These are phyloP conservation scores for Desmophyllum pertusum DNA, from an alignment of 92 coral and sea anemone genomes.

Conservation along the genomic window DNA sequence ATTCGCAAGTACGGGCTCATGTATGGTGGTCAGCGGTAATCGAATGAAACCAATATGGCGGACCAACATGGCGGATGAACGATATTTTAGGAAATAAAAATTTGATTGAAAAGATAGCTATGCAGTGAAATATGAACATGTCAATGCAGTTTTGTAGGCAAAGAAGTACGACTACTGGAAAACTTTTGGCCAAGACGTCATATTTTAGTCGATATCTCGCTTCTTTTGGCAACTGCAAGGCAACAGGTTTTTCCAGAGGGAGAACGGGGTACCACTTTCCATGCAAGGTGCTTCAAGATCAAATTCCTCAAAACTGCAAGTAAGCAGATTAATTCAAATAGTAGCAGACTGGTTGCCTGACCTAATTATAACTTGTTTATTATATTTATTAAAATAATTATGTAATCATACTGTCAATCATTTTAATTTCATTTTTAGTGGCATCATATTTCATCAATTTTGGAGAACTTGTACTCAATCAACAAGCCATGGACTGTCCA, in stretches of 20 bases:
- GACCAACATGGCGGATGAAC: not conserved
- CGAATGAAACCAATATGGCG: conserved; percentile 9
- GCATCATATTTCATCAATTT: conserved; percentile 9
- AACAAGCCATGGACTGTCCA: conserved; percentile 31
- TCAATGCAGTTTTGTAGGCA: conserved; percentile 6
- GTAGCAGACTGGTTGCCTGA: not conserved
- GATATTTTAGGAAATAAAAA: not conserved
- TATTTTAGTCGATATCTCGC: not conserved
- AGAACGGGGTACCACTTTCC: not conserved
- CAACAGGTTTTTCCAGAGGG: not conserved
- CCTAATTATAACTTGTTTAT: not conserved
- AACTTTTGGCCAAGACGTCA: not conserved
- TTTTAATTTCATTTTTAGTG: not conserved
- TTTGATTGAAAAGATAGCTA: not conserved
- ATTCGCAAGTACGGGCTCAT: not conserved
- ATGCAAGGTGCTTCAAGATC: not conserved
- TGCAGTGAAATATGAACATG: not conserved
- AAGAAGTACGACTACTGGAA: not conserved
- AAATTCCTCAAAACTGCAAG: not conserved
- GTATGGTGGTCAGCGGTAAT: conserved; percentile 23
- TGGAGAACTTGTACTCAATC: conserved; percentile 25
- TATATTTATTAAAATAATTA: too few relatives aligned
- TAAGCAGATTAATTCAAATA: not conserved
- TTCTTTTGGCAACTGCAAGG: not conserved
- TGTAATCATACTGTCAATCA: not conserved